These are phyloP conservation scores for Lepidurus apus DNA, from an alignment of 1,140 invertebrate genomes.

Conservation along the genomic window DNA sequence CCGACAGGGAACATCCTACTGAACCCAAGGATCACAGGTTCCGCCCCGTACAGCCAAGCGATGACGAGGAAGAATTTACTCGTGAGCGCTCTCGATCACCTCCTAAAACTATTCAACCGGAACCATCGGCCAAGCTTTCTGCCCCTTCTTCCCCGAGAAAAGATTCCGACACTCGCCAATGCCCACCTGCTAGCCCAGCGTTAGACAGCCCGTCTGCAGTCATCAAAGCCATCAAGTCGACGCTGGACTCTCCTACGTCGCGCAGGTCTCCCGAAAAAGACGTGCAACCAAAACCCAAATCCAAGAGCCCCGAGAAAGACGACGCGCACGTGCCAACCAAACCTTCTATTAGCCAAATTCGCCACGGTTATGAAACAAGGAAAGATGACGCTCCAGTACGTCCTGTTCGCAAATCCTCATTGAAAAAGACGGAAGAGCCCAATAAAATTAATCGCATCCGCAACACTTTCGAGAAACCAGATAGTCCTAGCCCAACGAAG, in stretches of 20 bases:
- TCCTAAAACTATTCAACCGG: conserved; percentile 11
- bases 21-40: not conserved
- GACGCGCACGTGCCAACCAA: not conserved
- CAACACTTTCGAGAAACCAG: not conserved
- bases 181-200: conserved; percentile 20
- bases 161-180: not conserved
- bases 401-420: not conserved
- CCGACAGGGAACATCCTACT: not conserved
- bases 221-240: conserved; percentile 24
- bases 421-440: not conserved
- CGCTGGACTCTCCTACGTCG: conserved; percentile 25
- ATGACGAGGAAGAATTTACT: not conserved
- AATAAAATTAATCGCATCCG: conserved; percentile 10
- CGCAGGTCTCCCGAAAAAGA: not conserved
- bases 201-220: conserved; percentile 32
- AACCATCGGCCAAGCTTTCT: not conserved
- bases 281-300: not conserved
- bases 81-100: not conserved
- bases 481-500: conserved; percentile 24
- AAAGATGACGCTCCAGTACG: conserved; percentile 8
- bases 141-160: not conserved
- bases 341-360: not conserved
- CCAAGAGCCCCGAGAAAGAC: conserved; percentile 23
- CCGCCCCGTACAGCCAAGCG: not conserved
- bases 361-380: not conserved